Base-by-base conservation (phyloP, 1,140 invertebrate genomes). In the Neodiprion virginianus region DNA sequence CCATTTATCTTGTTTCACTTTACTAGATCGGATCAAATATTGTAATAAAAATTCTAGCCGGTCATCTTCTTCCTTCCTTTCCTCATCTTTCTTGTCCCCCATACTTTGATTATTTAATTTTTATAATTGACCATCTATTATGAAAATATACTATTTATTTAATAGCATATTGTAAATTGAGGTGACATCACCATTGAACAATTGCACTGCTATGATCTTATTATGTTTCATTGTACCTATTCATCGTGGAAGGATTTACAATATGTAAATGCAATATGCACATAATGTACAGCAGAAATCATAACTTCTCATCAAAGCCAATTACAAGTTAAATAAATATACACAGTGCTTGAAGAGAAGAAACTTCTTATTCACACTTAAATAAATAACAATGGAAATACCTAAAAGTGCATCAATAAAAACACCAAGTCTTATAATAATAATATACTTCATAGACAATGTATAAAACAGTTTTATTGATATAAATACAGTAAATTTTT, bases 1-100 rank as follows among this genome's bases (percentile, higher is more conserved):
- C 93, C 94, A 96, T 89, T 92, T 94, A 71, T 96, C 95, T 66
- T 90, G 85, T 88, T 95, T 95, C 40, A 95, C 69, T 80, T 85
- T 88, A 53, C 81, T 82, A 0, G 84, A 81, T 8, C 69, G 76
- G 1, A 74, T 73, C n/a, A 88, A 74, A 69, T 87, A 86, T 75
- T 84, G 82, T 10, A 81, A 79, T 14, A 88, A 80, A 72, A 81
- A 88, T 48, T 85, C 77, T 1, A 86, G 76, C 4, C 86, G 82
- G 10, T 80, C 82, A 74, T 88, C 87, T 1, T 82, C 76, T 8
- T 85, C 83, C 5, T 74, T 78, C 17, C 72, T 82, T 47, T 85
- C 79, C 0, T 80, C 82, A 2, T 83, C 79, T 28, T 80, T 82
- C 48, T 82, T 80, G 10, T 77, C 82, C 11, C 28, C 70, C 82